Evolutionary conservation across 2,888 invertebrate species (phyloP).

Genomic region (Melinopterus prodromus): DNA sequence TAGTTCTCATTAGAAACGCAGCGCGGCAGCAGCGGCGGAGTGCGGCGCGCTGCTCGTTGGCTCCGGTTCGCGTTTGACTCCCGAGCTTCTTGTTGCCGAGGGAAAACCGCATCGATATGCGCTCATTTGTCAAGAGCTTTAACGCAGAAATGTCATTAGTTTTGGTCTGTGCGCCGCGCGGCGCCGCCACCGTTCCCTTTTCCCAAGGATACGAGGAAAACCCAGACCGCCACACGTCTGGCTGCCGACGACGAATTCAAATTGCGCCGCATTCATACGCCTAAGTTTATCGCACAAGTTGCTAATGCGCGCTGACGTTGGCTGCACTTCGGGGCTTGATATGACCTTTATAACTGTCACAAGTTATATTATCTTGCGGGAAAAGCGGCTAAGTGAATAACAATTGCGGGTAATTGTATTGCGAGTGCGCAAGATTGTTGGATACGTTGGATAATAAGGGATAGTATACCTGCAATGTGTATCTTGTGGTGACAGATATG

Average conservation of each 20-base stretch:
- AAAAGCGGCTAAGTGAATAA: background rate
- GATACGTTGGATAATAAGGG: background rate
- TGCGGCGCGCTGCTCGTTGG: background rate
- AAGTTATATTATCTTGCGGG: background rate
- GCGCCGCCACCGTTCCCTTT: background rate
- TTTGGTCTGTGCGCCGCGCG: slow-evolving; percentile 17
- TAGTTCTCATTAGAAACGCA: background rate
- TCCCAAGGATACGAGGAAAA: background rate
- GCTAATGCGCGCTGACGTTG: background rate
- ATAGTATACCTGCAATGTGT: background rate
- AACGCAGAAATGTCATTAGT: slow-evolving; percentile 26
- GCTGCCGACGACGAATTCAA: background rate
- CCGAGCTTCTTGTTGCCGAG: background rate
- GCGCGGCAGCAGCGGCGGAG: background rate
- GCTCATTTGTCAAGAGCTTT: slow-evolving; percentile 24
- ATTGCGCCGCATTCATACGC: background rate
- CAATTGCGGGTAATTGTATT: background rate
- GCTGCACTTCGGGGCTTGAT: background rate
- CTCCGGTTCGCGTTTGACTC: background rate
- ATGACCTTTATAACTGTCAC: background rate
- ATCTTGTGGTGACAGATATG: background rate
- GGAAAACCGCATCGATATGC: slow-evolving; percentile 17
- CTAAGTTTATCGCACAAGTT: background rate
- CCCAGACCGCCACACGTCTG: background rate
- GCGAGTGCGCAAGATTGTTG: background rate